A percentile compares a stretch with the other conserved stretches of the same genome.
phyloP scores from a whole-genome alignment of 2,797 vertebrate species.

The Microctenopoma lineatum region DNA sequence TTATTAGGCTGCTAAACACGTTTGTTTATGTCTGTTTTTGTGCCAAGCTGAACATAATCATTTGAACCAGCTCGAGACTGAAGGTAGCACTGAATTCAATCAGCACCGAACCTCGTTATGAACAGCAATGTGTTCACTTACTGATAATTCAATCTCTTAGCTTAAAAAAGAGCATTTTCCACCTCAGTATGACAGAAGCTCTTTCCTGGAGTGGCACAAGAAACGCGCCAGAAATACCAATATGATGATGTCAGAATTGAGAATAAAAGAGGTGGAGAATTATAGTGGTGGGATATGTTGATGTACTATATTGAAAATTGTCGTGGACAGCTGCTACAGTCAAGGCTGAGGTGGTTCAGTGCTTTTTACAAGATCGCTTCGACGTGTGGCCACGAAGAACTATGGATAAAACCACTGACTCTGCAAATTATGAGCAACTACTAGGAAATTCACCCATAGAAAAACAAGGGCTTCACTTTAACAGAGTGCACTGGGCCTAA shows the following conservation, averaged over 20 bases:
- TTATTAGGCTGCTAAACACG: neutral
- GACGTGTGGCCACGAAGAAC: too few relatives aligned
- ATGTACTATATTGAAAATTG: too few relatives aligned
- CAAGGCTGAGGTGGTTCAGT: too few relatives aligned
- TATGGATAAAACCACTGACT: too few relatives aligned
- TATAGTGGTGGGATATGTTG: neutral
- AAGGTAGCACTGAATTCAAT: neutral
- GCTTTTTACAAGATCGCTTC: too few relatives aligned
- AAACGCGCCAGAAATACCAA: neutral
- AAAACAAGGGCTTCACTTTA: neutral
- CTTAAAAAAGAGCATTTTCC: neutral
- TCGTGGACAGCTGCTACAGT: too few relatives aligned
- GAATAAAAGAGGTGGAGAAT: neutral
- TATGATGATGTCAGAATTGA: neutral
- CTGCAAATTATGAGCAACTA: too few relatives aligned
- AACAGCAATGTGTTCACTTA: too few relatives aligned
- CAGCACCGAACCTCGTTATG: too few relatives aligned
- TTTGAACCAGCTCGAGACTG: neutral
- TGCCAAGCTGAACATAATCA: too few relatives aligned
- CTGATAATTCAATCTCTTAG: neutral
- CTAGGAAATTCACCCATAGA: neutral
- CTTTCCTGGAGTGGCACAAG: too few relatives aligned
- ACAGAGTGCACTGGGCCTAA: too few relatives aligned
- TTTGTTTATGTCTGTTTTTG: neutral
- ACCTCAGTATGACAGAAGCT: neutral